Evolutionary conservation across 1,140 invertebrate genomes (phyloP).

Genomic region (Drosophila busckii): DNA sequence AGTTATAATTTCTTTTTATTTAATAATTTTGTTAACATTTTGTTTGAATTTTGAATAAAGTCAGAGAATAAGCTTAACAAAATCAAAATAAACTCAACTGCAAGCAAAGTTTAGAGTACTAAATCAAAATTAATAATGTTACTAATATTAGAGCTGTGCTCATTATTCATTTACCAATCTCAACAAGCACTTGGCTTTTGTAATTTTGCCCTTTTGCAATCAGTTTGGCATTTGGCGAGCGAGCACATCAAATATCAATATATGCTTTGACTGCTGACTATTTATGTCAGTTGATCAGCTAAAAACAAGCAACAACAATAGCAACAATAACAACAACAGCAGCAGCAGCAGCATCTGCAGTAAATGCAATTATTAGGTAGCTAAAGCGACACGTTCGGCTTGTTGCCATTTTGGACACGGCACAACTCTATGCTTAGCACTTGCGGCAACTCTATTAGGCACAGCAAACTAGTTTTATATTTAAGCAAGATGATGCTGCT

Average conservation of each 20-base stretch:
- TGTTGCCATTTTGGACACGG: conserved; percentile 55
- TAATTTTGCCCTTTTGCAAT: conserved; percentile 40
- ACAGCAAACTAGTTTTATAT: conserved; percentile 54
- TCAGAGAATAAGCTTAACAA: too few species aligned
- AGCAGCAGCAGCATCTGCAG: too few species aligned
- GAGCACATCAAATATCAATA: conserved; percentile 45
- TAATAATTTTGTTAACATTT: too few species aligned
- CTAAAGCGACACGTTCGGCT: conserved; percentile 12
- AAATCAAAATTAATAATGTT: too few species aligned
- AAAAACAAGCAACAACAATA: conserved; percentile 13
- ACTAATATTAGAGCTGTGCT: not conserved
- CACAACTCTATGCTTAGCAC: too few species aligned
- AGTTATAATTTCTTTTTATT: too few species aligned
- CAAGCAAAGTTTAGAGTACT: too few species aligned
- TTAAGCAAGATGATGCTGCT: too few species aligned
- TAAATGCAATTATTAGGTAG: conserved; percentile 61
- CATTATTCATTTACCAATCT: not conserved
- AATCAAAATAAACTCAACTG: too few species aligned
- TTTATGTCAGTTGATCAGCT: conserved; percentile 47
- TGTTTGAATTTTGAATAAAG: too few species aligned
- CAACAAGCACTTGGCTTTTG: not conserved
- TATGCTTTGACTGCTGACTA: conserved; percentile 1
- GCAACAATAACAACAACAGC: conserved; percentile 3
- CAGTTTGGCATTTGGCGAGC: conserved; percentile 40
- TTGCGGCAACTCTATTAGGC: conserved; percentile 65